Evolutionary conservation across 1,140 invertebrate genomes (phyloP).

Genomic region (Solenopsis invicta): DNA sequence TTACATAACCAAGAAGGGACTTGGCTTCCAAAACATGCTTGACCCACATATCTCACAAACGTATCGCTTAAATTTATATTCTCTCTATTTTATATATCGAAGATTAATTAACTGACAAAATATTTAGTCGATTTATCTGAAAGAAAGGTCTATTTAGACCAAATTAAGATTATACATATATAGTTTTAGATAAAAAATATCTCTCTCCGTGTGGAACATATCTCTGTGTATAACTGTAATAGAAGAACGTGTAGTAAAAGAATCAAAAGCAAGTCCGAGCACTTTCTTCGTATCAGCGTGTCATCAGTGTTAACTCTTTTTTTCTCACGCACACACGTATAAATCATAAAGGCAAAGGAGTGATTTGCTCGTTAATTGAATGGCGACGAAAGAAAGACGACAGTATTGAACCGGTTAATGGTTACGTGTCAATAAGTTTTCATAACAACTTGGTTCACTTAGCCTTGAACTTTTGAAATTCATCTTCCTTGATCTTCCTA

Average conservation of each 20-base stretch:
- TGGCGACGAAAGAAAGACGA: not conserved
- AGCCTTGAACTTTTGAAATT: slow-evolving; percentile 63
- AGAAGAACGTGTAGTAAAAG: not conserved
- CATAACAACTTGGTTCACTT: not conserved
- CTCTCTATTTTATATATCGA: not conserved
- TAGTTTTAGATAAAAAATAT: not conserved
- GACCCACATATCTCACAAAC: too few relatives aligned
- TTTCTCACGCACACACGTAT: not conserved
- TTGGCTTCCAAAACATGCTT: too few relatives aligned
- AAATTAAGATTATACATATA: not conserved
- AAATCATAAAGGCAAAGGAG: not conserved
- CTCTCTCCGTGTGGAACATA: not conserved
- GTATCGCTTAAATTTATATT: too few relatives aligned
- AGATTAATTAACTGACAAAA: slow-evolving; percentile 14
- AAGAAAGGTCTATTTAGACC: not conserved
- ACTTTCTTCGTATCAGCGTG: not conserved
- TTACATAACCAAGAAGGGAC: too few relatives aligned
- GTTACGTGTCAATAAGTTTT: slow-evolving; percentile 21
- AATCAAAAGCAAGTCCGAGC: not conserved
- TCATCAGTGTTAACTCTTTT: not conserved
- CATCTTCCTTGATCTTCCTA: slow-evolving; percentile 21
- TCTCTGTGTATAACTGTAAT: not conserved
- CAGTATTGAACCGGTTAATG: slow-evolving; percentile 11
- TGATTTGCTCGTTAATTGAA: slow-evolving; percentile 52
- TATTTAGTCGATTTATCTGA: not conserved